A percentile compares a stretch with the other conserved stretches of the same genome.
phyloP scores from a whole-genome alignment of 1,140 invertebrate genomes.

The Cotesia typhae region DNA sequence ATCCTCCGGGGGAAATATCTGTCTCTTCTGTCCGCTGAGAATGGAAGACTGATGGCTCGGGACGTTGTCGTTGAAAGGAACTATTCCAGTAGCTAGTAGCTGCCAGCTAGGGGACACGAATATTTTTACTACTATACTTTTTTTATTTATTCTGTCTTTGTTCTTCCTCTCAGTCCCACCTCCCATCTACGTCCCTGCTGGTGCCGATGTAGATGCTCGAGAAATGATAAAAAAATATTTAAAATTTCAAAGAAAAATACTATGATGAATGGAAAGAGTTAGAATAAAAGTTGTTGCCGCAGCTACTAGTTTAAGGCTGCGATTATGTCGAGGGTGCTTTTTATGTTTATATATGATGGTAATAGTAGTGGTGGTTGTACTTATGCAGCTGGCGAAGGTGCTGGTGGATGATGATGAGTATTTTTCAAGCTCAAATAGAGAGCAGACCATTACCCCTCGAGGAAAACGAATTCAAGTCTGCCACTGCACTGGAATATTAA shows the following conservation, averaged over 20 bases:
- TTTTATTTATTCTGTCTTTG: not conserved
- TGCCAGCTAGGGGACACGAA: not conserved
- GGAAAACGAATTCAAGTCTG: constrained; percentile 5
- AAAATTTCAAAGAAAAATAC: constrained; percentile 14
- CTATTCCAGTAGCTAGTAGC: not conserved
- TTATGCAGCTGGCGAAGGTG: too few species aligned
- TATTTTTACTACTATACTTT: too few species aligned
- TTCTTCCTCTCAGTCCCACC: too few species aligned
- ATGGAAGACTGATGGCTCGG: constrained; percentile 37
- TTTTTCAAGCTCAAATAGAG: constrained; percentile 39
- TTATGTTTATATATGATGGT: too few species aligned
- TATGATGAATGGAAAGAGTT: constrained; percentile 30
- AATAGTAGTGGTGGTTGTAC: too few species aligned
- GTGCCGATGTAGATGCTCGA: not conserved
- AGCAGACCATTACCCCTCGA: constrained; percentile 30
- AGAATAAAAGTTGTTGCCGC: constrained; percentile 21
- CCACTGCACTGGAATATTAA: constrained; percentile 22
- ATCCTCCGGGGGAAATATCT: constrained; percentile 38
- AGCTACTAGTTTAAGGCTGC: constrained; percentile 30
- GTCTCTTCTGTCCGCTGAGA: constrained; percentile 33
- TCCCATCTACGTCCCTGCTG: too few species aligned
- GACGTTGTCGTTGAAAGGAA: constrained; percentile 22
- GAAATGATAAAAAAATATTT: constrained; percentile 13
- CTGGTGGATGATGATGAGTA: constrained; percentile 33
- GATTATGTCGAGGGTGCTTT: constrained; percentile 34